Conservation (phyloP, 2,797 vertebrate genomes). For the Scleropages formosus region DNA sequence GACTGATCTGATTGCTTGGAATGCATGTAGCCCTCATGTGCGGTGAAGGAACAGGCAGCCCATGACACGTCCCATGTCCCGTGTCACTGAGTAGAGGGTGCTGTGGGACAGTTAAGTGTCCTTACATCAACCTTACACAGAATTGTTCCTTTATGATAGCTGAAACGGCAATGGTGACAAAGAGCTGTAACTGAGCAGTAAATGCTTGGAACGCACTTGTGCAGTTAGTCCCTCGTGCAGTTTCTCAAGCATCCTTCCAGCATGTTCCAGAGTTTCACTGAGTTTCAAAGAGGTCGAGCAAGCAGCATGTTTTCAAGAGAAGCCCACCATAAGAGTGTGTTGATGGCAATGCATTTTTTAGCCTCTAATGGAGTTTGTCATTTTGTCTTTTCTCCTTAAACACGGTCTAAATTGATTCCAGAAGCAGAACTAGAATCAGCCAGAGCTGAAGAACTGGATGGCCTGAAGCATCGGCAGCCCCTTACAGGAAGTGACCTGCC, state of each 20-base stretch:
- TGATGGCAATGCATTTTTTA: neutral
- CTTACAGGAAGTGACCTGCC: constrained; percentile 50
- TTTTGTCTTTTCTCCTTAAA: neutral
- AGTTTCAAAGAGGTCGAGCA: neutral
- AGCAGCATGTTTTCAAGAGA: no score
- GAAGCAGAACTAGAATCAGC: neutral
- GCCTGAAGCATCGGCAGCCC: constrained; percentile 47
- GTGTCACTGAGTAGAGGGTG: no score
- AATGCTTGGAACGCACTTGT: no score
- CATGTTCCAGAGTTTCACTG: no score
- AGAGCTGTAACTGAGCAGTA: no score
- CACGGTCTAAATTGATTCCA: neutral
- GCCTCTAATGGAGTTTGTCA: neutral
- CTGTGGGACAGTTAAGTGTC: no score
- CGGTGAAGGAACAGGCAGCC: neutral
- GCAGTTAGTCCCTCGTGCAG: no score
- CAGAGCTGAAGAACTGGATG: no score
- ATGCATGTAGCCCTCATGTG: neutral
- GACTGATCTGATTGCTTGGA: neutral
- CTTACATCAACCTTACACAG: constrained; percentile 4
- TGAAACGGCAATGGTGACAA: no score
- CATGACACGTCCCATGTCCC: no score
- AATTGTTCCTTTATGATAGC: neutral
- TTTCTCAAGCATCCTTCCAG: no score
- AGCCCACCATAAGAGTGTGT: neutral